phyloP scores from a whole-genome alignment of 2,888 invertebrate genomes.

The Eupsilia transversa region DNA sequence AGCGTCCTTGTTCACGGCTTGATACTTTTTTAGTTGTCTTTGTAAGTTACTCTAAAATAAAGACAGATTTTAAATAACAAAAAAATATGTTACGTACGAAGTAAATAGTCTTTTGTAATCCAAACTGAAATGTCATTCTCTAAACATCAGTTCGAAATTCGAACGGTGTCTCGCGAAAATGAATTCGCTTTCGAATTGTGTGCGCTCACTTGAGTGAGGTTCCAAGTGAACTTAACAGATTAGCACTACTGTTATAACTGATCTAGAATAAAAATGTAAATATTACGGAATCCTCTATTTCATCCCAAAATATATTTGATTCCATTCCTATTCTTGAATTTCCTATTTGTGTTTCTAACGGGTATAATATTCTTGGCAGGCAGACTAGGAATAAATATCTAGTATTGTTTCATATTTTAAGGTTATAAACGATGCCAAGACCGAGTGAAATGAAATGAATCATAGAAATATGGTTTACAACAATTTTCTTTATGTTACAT shows the following conservation, averaged over 20 bases:
- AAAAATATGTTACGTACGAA: background rate
- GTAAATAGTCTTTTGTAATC: background rate
- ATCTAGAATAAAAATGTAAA: no score
- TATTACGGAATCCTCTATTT: no score
- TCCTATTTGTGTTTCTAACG: no score
- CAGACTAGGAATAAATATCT: slow-evolving; percentile 39
- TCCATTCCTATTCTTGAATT: background rate
- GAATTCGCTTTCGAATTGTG: background rate
- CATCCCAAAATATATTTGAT: background rate
- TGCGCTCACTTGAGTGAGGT: slow-evolving; percentile 4
- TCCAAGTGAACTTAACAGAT: background rate
- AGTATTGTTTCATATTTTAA: slow-evolving; percentile 37
- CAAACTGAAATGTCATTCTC: background rate
- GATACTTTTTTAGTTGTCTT: slow-evolving; percentile 28
- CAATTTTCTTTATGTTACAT: background rate
- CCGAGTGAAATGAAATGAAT: background rate
- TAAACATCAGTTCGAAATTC: background rate
- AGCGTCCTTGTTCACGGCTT: slow-evolving; percentile 18
- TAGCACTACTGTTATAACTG: no score
- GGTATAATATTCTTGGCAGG: slow-evolving; percentile 33
- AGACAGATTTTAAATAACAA: background rate
- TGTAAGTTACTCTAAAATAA: slow-evolving; percentile 2
- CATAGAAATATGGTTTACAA: slow-evolving; percentile 6
- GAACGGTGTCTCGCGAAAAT: background rate
- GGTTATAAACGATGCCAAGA: slow-evolving; percentile 38